Conservation (phyloP, 2,888 invertebrate genomes). For the Lagria hirta region DNA sequence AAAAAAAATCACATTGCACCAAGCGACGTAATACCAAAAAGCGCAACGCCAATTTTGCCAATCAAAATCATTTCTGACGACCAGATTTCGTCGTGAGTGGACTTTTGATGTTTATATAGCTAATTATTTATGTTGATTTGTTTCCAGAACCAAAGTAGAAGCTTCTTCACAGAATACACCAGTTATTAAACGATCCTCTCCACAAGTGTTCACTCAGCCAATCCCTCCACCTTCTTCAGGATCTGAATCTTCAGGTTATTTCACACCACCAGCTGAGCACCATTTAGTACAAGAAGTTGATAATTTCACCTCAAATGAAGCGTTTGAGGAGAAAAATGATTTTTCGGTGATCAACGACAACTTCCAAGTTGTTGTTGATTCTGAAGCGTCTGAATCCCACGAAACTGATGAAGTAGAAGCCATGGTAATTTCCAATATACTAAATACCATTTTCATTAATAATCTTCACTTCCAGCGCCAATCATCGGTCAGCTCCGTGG, state of each 20-base stretch:
- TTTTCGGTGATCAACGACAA: constrained; percentile 9
- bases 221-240: constrained; percentile 45
- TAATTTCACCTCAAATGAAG: constrained; percentile 10
- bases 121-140: background rate
- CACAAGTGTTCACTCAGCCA: constrained; percentile 21
- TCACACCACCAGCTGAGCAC: constrained; percentile 51
- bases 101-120: background rate
- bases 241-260: constrained; percentile 53
- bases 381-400: constrained; percentile 19
- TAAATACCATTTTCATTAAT: too few species aligned
- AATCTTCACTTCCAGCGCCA: constrained; percentile 14
- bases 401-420: constrained; percentile 5
- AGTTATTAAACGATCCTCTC: constrained; percentile 29
- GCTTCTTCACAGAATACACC: constrained; percentile 28
- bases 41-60: constrained; percentile 5
- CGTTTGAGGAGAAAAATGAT: constrained; percentile 21
- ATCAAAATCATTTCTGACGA: constrained; percentile 8
- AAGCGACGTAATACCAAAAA: constrained; percentile 2
- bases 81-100: background rate
- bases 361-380: constrained; percentile 21
- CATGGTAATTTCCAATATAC: background rate
- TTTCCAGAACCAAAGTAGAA: constrained; percentile 23
- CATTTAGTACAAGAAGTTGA: constrained; percentile 19
- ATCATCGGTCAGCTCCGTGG: constrained; percentile 27
- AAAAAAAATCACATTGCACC: constrained; percentile 20